Evolutionary conservation across 2,797 vertebrate species (phyloP).

Genomic region (Acipenser ruthenus): DNA sequence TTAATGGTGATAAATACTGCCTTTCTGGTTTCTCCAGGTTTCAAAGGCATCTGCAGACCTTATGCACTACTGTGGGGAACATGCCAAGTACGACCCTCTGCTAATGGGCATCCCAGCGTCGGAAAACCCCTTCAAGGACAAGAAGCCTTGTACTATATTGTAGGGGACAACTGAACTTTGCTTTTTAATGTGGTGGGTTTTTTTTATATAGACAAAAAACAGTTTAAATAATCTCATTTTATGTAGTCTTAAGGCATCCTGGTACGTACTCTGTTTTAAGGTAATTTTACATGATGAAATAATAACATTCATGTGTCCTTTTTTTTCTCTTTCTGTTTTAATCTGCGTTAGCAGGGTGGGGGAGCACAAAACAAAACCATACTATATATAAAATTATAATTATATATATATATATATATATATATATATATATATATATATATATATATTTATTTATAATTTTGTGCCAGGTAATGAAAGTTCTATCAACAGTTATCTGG

Average conservation of each 20-base stretch:
- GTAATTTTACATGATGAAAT: constrained; percentile 24
- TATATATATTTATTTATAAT: no score
- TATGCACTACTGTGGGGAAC: constrained; percentile 87
- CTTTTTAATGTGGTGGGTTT: constrained; percentile 29
- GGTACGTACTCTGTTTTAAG: constrained; percentile 30
- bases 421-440: no score
- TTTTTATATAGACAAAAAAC: constrained; percentile 35
- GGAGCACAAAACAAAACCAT: constrained; percentile 18
- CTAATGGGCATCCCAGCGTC: constrained; percentile 85
- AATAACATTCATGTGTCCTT: constrained; percentile 25
- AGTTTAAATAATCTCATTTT: constrained; percentile 21
- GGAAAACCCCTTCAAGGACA: constrained; percentile 98
- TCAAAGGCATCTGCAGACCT: constrained; percentile 92
- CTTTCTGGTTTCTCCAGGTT: constrained; percentile 52
- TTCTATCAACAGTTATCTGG: not conserved
- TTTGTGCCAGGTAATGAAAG: constrained; percentile 19
- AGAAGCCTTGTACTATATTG: constrained; percentile 89
- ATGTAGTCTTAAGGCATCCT: constrained; percentile 46
- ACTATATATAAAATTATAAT: no score
- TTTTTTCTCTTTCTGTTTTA: constrained; percentile 29
- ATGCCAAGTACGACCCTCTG: constrained; percentile 80
- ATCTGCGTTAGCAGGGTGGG: constrained; percentile 27
- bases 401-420: not conserved
- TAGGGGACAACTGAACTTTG: constrained; percentile 51
- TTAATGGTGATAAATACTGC: not conserved